These are phyloP conservation scores for Diadumene lineata DNA, from an alignment of 92 coral and sea anemone species.

Conservation along the genomic window DNA sequence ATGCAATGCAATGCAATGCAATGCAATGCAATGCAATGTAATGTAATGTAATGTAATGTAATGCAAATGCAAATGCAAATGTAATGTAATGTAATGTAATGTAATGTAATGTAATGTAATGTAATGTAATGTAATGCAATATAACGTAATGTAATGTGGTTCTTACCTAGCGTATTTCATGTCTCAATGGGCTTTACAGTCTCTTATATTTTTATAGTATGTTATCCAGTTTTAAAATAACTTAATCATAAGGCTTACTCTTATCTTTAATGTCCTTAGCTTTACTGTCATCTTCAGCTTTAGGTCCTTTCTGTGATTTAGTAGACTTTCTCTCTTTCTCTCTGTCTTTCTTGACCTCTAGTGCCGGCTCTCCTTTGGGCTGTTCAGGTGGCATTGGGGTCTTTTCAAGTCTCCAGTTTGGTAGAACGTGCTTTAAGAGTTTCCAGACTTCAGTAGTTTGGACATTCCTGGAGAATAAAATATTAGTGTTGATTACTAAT, in stretches of 20 bases:
- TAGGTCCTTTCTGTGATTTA: slow-evolving; percentile 61
- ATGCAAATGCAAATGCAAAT: too few species aligned
- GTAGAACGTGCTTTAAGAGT: slow-evolving; percentile 75
- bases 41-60: too few species aligned
- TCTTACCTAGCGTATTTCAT: too few species aligned
- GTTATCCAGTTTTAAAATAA: too few species aligned
- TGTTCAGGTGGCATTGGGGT: slow-evolving; percentile 75
- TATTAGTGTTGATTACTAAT: neutral
- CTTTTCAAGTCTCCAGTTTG: slow-evolving; percentile 94
- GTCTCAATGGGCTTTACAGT: too few species aligned
- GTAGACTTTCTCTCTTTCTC: slow-evolving; percentile 80
- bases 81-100: too few species aligned
- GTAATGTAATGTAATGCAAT: too few species aligned
- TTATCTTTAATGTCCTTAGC: slow-evolving; percentile 70
- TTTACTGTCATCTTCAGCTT: slow-evolving; percentile 54
- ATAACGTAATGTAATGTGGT: too few species aligned
- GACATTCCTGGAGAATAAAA: slow-evolving; percentile 57
- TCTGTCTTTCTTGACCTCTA: slow-evolving; percentile 52
- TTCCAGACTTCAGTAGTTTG: slow-evolving; percentile 89
- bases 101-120: too few species aligned
- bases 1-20: too few species aligned
- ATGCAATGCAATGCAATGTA: too few species aligned
- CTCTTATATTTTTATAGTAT: neutral
- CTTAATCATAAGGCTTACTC: slow-evolving; percentile 22
- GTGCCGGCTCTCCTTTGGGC: slow-evolving; percentile 44